Base-by-base conservation (phyloP, 37 sponge, comb jelly and placozoan genomes). In the Lycopodina hypogea region DNA sequence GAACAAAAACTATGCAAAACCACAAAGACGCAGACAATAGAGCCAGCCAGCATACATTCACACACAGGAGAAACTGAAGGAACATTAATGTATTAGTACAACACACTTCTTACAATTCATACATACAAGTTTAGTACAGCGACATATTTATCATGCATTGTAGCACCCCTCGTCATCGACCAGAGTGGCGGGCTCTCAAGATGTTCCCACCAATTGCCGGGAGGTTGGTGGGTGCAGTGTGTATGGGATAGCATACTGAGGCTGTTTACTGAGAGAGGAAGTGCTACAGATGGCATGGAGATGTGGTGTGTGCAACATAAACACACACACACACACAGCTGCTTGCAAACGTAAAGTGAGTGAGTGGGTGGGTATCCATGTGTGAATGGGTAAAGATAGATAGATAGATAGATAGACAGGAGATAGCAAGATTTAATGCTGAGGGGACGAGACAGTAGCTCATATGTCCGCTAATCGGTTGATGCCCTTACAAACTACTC, bases 321-420 rank as follows among this genome's bases (percentile, higher is more conserved):
- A n/a, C n/a, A n/a, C n/a, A n/a, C n/a, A n/a, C n/a, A 45, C 9
- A 45, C 48, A 65, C 7, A 65, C 3, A 65, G 66, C 66, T 65
- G 66, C 66, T 65, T 65, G 66, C 17, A 65, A 65, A 65, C 66
- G 66, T 65, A 28, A n/a, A n/a, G n/a, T n/a, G n/a, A n/a, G n/a
- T n/a, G n/a, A n/a, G n/a, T n/a, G n/a, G n/a, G n/a, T 45, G 48
- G 48, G 48, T 45, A 45, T 45, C 48, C 48, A 45, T 45, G 48
- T 45, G 9, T 45, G 48, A n/a, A n/a, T n/a, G n/a, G n/a, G n/a
- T n/a, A n/a, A n/a, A n/a, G n/a, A n/a, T n/a, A n/a, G 48, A 45
- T 12, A 45, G 48, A 45, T 45, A 45, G 48, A 45, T 45, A 45
- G 48, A 45, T 45, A 45, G 48, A 45, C 4, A 9, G 4, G 48